Evolutionary conservation across 2,113 vertebrate genomes (phyloP).

Genomic region (Percopsis transmontana): DNA sequence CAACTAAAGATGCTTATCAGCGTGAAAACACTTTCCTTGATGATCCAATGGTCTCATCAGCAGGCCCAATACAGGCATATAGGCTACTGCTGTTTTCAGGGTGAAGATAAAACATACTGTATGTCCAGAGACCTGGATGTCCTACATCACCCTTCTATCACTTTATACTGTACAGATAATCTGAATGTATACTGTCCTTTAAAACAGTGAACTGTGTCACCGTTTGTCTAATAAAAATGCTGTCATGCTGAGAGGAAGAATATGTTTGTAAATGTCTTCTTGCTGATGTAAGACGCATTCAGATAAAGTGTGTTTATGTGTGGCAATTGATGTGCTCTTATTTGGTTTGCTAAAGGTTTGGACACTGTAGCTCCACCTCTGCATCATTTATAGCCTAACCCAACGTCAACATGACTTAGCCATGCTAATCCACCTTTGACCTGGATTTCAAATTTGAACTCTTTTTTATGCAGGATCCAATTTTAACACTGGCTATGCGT

Average conservation of each 20-base stretch:
- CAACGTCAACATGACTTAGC: not conserved
- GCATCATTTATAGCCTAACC: too few relatives aligned
- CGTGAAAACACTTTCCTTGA: constrained; percentile 10
- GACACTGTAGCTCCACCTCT: not conserved
- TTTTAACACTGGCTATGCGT: too few relatives aligned
- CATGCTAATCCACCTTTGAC: constrained; percentile 1
- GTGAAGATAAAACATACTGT: not conserved
- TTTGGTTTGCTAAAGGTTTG: not conserved
- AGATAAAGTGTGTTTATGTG: not conserved
- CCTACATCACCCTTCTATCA: constrained; percentile 45
- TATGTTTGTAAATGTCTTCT: constrained; percentile 31
- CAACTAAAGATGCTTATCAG: not conserved
- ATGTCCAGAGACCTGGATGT: constrained; percentile 54
- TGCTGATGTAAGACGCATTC: constrained; percentile 5
- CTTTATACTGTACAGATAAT: constrained; percentile 68
- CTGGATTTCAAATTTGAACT: not conserved
- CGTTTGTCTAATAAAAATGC: constrained; percentile 76
- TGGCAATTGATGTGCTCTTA: not conserved
- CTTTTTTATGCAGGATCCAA: constrained; percentile 1
- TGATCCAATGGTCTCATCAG: constrained; percentile 53
- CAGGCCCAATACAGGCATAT: constrained; percentile 23
- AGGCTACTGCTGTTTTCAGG: constrained; percentile 6
- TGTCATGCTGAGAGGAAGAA: constrained; percentile 39
- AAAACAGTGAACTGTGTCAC: constrained; percentile 71
- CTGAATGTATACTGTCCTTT: constrained; percentile 77